Evolutionary conservation across 1,140 invertebrate genomes (phyloP).

Genomic region (Plutomurus gul): DNA sequence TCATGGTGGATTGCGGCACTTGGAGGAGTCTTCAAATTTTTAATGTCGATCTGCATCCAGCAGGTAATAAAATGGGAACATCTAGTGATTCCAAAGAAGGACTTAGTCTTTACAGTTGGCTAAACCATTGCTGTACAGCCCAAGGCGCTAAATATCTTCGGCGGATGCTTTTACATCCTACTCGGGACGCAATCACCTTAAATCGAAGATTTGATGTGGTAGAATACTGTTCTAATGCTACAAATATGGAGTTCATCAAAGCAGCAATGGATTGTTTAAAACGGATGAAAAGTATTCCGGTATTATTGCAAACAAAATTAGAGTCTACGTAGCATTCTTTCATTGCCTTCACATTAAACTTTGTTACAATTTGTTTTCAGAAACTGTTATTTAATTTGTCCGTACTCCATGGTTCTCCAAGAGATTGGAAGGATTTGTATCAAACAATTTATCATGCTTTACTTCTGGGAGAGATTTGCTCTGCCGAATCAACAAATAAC

Average conservation of each 20-base stretch:
- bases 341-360: neutral
- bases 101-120: conserved; percentile 72
- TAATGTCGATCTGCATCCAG: conserved; percentile 72
- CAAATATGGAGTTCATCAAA: conserved; percentile 64
- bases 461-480: conserved; percentile 66
- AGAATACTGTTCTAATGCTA: conserved; percentile 64
- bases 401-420: conserved; percentile 44
- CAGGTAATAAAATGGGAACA: conserved; percentile 69
- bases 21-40: conserved; percentile 77
- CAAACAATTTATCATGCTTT: conserved; percentile 70
- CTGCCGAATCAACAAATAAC: conserved; percentile 58
- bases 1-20: conserved; percentile 73
- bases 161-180: conserved; percentile 67
- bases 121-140: conserved; percentile 67
- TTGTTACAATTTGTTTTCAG: neutral
- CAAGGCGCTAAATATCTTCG: conserved; percentile 54
- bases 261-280: conserved; percentile 65
- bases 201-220: conserved; percentile 66
- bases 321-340: neutral
- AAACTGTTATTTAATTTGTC: conserved; percentile 33
- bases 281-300: conserved; percentile 64
- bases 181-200: conserved; percentile 62
- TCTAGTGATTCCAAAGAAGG: conserved; percentile 65
- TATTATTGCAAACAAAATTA: conserved; percentile 54
- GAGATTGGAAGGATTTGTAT: conserved; percentile 54